Conservation (phyloP, 2,888 invertebrate genomes). For the Lymantria monacha region DNA sequence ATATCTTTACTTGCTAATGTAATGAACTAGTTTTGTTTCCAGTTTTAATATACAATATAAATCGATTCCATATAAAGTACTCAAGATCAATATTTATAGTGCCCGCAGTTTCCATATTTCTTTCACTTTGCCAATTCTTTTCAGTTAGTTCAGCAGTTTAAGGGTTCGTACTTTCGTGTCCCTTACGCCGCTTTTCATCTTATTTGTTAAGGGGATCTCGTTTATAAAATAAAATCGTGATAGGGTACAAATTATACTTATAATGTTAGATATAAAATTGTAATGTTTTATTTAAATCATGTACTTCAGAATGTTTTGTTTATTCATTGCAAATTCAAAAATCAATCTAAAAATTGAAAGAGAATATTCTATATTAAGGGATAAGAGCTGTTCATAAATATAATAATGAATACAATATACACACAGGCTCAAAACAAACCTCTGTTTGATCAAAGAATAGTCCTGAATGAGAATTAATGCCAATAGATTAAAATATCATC, state of each 20-base stretch:
- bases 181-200: conserved; percentile 16
- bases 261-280: neutral
- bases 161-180: conserved; percentile 14
- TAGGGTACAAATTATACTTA: neutral
- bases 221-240: conserved; percentile 6
- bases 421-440: too few relatives aligned
- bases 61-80: neutral
- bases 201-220: conserved; percentile 24
- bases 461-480: too few relatives aligned
- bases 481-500: too few relatives aligned
- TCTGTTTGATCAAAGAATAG: too few relatives aligned
- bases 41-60: too few relatives aligned
- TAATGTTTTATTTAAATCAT: too few relatives aligned
- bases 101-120: conserved; percentile 31
- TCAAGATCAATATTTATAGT: conserved; percentile 30
- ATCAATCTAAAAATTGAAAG: neutral
- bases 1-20: too few relatives aligned
- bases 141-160: conserved; percentile 25
- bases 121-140: conserved; percentile 25
- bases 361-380: too few relatives aligned
- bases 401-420: too few relatives aligned
- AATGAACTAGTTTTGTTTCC: too few relatives aligned
- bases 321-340: neutral
- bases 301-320: neutral
- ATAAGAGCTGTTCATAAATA: too few relatives aligned